Percentiles rank a stretch among this genome's conserved stretches.
These are phyloP conservation scores for Microtus pennsylvanicus DNA, from an alignment of 2,113 vertebrate genomes.

Conservation along the genomic window DNA sequence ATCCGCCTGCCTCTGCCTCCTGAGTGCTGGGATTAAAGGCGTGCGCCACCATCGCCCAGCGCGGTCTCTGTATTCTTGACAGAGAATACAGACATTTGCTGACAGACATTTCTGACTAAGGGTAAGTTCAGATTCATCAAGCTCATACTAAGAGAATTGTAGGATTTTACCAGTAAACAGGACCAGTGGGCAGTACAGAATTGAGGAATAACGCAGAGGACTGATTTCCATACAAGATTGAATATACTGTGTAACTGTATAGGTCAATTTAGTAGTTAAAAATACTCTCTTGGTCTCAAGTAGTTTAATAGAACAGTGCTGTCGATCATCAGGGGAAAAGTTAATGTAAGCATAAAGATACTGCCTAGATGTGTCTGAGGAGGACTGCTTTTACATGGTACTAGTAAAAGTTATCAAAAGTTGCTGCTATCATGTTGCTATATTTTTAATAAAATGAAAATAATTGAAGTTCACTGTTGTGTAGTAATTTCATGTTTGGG, in stretches of 20 bases:
- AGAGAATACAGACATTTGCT: neutral
- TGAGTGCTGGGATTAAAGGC: no score
- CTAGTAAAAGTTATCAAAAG: constrained; percentile 69
- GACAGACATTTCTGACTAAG: constrained; percentile 18
- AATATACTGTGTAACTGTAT: constrained; percentile 44
- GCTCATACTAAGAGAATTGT: constrained; percentile 46
- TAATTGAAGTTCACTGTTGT: constrained; percentile 66
- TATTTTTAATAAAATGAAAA: constrained; percentile 83
- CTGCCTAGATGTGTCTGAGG: constrained; percentile 68
- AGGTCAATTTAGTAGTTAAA: constrained; percentile 47
- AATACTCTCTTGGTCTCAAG: constrained; percentile 43
- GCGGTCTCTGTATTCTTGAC: no score
- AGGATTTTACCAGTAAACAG: constrained; percentile 25
- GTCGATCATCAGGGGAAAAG: constrained; percentile 38
- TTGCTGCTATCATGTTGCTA: constrained; percentile 70
- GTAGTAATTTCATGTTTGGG: constrained; percentile 60
- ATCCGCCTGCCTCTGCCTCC: no score
- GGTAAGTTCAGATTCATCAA: constrained; percentile 37
- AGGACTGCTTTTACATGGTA: constrained; percentile 66
- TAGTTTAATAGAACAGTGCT: constrained; percentile 39
- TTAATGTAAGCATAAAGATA: constrained; percentile 40
- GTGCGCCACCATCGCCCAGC: no score
- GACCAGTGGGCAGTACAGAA: neutral
- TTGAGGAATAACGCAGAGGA: constrained; percentile 14
- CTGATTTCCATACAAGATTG: constrained; percentile 32